Conservation (phyloP, 2,797 vertebrate genomes). For the Lateolabrax maculatus region DNA sequence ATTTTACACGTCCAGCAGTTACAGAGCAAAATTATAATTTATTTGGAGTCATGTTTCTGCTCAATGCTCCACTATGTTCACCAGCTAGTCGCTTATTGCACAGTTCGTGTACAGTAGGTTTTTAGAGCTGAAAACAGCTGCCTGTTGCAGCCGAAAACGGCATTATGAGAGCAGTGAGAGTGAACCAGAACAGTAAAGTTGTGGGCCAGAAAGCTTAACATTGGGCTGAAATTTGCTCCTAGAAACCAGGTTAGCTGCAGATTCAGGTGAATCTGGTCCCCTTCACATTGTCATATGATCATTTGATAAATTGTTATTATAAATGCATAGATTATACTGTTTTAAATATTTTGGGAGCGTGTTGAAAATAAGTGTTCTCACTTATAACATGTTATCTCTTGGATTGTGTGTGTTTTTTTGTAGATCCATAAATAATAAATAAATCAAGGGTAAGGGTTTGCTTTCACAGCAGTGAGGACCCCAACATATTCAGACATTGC, state of each 20-base stretch:
- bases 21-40: background rate
- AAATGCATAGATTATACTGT: background rate
- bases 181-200: too few relatives aligned
- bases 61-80: too few relatives aligned
- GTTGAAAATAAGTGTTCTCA: background rate
- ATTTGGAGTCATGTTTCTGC: background rate
- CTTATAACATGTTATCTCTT: background rate
- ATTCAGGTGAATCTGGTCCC: background rate
- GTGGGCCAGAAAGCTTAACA: too few relatives aligned
- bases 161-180: too few relatives aligned
- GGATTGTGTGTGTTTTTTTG: background rate
- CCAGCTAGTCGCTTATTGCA: too few relatives aligned
- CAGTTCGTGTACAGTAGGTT: too few relatives aligned
- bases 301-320: background rate
- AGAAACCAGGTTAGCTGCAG: background rate
- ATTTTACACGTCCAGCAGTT: background rate
- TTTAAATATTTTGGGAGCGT: background rate
- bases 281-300: background rate
- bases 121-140: too few relatives aligned
- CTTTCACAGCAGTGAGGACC: background rate
- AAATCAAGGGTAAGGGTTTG: background rate
- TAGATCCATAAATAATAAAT: background rate
- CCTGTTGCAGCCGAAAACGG: too few relatives aligned
- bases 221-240: background rate
- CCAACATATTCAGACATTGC: background rate